Evolutionary conservation across 2,888 invertebrate species (phyloP).

Genomic region (Rhyacophila evoluta): DNA sequence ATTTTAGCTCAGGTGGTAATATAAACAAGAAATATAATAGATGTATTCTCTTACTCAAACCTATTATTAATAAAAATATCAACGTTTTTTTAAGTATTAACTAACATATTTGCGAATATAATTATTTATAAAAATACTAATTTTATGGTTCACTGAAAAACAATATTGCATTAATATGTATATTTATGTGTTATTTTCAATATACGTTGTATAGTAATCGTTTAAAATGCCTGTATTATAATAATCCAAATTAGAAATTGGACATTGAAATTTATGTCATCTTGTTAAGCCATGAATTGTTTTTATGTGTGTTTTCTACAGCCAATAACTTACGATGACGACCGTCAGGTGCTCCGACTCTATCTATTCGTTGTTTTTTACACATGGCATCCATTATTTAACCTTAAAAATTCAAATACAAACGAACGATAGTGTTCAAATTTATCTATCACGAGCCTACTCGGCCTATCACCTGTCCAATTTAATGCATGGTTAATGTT

Average conservation of each 20-base stretch:
- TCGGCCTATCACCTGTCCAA: conserved; percentile 47
- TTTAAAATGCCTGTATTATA: not conserved
- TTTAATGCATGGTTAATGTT: conserved; percentile 49
- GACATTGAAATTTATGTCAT: conserved; percentile 1
- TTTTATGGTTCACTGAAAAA: too few species aligned
- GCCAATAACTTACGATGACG: conserved; percentile 7
- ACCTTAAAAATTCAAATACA: conserved; percentile 35
- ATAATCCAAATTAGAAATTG: not conserved
- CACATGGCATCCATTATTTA: conserved; percentile 25
- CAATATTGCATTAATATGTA: too few species aligned
- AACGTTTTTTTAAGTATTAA: too few species aligned
- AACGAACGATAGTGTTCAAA: conserved; percentile 26
- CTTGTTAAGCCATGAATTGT: conserved; percentile 20
- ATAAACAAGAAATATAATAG: too few species aligned
- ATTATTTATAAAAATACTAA: too few species aligned
- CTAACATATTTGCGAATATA: too few species aligned
- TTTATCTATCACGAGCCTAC: conserved; percentile 38
- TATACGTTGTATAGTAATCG: too few species aligned
- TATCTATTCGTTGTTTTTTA: conserved; percentile 22
- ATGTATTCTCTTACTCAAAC: too few species aligned
- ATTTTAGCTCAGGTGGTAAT: too few species aligned
- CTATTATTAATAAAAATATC: too few species aligned
- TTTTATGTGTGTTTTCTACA: conserved; percentile 23
- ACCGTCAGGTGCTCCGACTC: not conserved
- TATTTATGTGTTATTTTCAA: too few species aligned